A percentile compares a stretch with the other conserved stretches of the same genome.
These are phyloP conservation scores for Sitophilus oryzae DNA, from an alignment of 1,140 invertebrate species.

Conservation along the genomic window DNA sequence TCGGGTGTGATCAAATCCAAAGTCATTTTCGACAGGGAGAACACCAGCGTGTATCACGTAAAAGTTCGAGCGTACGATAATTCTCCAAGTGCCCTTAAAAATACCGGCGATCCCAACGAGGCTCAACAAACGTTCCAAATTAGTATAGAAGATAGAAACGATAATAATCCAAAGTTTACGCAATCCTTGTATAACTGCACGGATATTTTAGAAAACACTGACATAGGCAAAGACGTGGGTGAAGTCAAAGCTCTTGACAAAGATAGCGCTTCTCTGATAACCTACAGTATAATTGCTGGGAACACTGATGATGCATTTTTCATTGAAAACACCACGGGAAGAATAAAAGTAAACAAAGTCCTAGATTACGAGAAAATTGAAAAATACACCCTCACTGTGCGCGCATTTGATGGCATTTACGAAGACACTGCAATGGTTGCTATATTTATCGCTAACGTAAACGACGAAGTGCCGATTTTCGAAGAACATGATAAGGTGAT, in stretches of 20 bases:
- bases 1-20: conserved; percentile 82
- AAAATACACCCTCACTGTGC: conserved; percentile 68
- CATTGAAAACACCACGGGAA: conserved; percentile 72
- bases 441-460: conserved; percentile 75
- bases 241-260: conserved; percentile 75
- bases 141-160: conserved; percentile 86
- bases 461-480: conserved; percentile 78
- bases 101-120: conserved; percentile 59
- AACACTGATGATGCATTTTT: conserved; percentile 72
- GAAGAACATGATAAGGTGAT: conserved; percentile 55
- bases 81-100: conserved; percentile 72
- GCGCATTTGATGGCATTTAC: conserved; percentile 71
- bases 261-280: conserved; percentile 75
- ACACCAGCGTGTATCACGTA: conserved; percentile 71
- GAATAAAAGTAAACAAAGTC: conserved; percentile 66
- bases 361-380: conserved; percentile 83
- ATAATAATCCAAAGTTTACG: conserved; percentile 78
- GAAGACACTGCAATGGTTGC: conserved; percentile 68
- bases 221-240: conserved; percentile 71
- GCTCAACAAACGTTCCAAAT: conserved; percentile 75
- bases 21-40: conserved; percentile 74
- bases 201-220: conserved; percentile 73
- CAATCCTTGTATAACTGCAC: conserved; percentile 67
- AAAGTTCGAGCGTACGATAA: conserved; percentile 81
- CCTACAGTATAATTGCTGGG: conserved; percentile 71